Conservation (phyloP, 2,888 invertebrate species). For the Antheraea yamamai region DNA sequence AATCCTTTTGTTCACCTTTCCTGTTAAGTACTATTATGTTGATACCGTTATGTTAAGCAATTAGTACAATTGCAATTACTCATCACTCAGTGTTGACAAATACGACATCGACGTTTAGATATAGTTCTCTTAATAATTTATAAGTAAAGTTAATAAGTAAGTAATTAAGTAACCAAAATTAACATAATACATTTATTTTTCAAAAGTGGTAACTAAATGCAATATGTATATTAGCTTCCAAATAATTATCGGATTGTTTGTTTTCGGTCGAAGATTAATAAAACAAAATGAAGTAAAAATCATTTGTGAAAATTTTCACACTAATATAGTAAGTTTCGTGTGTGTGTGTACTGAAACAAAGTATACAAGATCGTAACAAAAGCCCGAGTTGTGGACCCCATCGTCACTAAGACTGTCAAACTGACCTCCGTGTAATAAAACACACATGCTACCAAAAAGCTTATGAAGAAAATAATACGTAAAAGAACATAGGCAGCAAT, state of each 20-base stretch:
- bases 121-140: too few relatives aligned
- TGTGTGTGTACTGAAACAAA: neutral
- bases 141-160: too few relatives aligned
- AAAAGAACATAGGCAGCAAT: neutral
- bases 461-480: conserved; percentile 34
- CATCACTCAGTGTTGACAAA: too few relatives aligned
- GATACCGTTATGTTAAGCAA: neutral
- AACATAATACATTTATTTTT: too few relatives aligned
- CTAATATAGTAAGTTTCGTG: neutral
- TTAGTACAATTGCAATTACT: neutral
- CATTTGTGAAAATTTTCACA: neutral
- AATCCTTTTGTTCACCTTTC: neutral
- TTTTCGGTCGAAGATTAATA: too few relatives aligned
- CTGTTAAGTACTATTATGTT: neutral
- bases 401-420: conserved; percentile 23
- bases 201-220: too few relatives aligned
- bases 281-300: neutral
- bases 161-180: too few relatives aligned
- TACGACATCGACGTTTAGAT: too few relatives aligned
- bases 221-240: too few relatives aligned
- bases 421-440: conserved; percentile 36
- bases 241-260: too few relatives aligned
- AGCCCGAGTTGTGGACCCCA: conserved; percentile 12
- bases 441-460: conserved; percentile 37
- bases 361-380: conserved; percentile 9